phyloP scores from a whole-genome alignment of 2,113 vertebrate genomes.

The Barnardius zonarius region DNA sequence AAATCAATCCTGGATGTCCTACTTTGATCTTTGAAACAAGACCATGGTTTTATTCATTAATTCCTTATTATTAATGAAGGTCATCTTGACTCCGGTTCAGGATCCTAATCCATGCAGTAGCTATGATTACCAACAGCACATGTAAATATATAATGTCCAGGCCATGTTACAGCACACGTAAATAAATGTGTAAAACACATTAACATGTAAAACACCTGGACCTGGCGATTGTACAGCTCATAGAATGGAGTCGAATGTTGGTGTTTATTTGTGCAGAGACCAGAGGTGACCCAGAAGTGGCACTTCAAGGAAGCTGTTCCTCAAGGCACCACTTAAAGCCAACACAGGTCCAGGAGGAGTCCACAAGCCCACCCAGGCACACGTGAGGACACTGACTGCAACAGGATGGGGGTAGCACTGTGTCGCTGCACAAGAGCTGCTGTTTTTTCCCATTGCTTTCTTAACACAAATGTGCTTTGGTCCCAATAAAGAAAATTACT shows the following conservation, averaged over 20 bases:
- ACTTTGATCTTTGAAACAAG: neutral
- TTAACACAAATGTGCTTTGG: neutral
- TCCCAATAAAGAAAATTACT: neutral
- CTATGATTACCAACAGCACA: neutral
- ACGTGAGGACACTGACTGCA: rapidly evolving
- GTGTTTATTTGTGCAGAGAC: neutral
- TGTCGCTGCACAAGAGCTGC: rapidly evolving
- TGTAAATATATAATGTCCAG: neutral
- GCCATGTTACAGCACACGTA: neutral
- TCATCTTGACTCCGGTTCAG: neutral
- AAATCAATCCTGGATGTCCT: neutral
- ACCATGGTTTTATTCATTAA: neutral
- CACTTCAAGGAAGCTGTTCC: rapidly evolving
- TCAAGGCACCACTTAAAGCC: neutral
- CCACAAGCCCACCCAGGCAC: neutral
- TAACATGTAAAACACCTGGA: neutral
- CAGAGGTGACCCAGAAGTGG: neutral
- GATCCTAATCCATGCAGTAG: neutral
- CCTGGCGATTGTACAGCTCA: rapidly evolving
- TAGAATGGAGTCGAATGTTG: rapidly evolving
- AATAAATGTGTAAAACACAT: neutral
- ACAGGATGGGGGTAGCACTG: rapidly evolving
- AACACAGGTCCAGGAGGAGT: neutral
- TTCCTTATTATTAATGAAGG: neutral
- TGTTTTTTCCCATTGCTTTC: neutral